Conservation (phyloP, 1,140 invertebrate species). For the Drosophila repletoides region DNA sequence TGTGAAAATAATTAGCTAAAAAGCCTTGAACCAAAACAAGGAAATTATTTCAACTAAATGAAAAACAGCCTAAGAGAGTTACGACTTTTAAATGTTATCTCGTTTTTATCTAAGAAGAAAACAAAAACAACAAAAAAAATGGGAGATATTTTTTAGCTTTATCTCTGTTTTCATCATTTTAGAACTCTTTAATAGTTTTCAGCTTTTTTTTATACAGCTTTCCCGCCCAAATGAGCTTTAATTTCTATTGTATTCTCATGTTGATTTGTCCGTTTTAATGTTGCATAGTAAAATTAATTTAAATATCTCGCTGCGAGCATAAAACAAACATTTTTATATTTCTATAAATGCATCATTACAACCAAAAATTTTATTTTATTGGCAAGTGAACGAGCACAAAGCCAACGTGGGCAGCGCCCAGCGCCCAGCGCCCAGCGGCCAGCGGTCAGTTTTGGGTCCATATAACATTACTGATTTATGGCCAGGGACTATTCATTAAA, state of each 20-base stretch:
- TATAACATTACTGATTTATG: conserved; percentile 78
- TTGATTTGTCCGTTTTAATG: conserved; percentile 32
- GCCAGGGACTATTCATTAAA: conserved; percentile 67
- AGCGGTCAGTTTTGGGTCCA: conserved; percentile 3
- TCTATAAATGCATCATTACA: conserved; percentile 77
- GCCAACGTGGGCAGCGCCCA: conserved; percentile 44
- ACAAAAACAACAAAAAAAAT: no score
- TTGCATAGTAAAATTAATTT: conserved; percentile 58
- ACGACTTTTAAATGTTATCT: not conserved
- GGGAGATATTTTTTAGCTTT: not conserved
- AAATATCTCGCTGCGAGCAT: conserved; percentile 50
- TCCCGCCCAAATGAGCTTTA: not conserved
- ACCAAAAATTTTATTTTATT: conserved; percentile 63
- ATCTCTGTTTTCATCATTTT: not conserved
- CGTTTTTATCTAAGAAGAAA: not conserved
- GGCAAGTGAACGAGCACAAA: conserved; percentile 31
- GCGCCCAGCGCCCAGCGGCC: not conserved
- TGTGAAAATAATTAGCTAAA: conserved; percentile 12
- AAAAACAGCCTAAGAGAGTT: not conserved
- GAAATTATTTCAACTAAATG: conserved; percentile 1
- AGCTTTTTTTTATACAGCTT: no score
- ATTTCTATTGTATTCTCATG: not conserved
- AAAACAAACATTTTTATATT: conserved; percentile 56
- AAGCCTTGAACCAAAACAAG: not conserved
- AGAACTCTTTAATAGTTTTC: not conserved